Conservation (phyloP, 2,113 vertebrate genomes). For the Ictalurus punctatus region DNA sequence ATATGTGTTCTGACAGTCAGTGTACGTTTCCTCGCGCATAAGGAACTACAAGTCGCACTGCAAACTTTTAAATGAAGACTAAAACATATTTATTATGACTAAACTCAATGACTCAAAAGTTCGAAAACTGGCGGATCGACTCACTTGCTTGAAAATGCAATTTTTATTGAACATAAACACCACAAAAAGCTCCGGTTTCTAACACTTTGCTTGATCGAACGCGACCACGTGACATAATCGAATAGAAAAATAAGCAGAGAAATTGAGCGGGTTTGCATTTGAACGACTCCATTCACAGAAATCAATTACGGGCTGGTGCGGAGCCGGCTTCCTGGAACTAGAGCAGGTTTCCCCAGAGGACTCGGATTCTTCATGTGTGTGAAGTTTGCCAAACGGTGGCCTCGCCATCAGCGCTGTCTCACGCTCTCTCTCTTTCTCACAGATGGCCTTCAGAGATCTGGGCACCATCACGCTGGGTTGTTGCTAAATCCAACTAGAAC, state of each 20-base stretch:
- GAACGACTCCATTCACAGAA: background rate
- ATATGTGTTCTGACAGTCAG: background rate
- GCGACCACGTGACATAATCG: background rate
- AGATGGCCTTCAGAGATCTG: slow-evolving; percentile 48
- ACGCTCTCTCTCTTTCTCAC: slow-evolving; percentile 25
- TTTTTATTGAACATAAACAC: background rate
- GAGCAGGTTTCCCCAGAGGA: slow-evolving; percentile 40
- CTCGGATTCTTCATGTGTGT: slow-evolving; percentile 10
- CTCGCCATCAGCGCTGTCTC: slow-evolving; percentile 19
- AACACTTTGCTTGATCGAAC: background rate
- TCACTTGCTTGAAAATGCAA: background rate
- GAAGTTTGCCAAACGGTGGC: slow-evolving; percentile 31
- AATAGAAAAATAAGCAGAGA: background rate
- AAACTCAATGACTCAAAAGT: background rate
- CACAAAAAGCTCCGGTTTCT: background rate
- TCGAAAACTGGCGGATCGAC: background rate
- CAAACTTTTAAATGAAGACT: background rate
- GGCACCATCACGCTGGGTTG: slow-evolving; percentile 22
- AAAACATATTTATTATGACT: background rate
- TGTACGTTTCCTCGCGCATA: background rate
- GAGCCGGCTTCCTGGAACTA: slow-evolving; percentile 7
- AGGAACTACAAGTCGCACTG: too few relatives aligned
- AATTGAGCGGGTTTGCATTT: background rate
- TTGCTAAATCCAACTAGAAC: slow-evolving; percentile 49
- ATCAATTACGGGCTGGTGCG: slow-evolving; percentile 1